A percentile compares a stretch with the other conserved stretches of the same genome.
Conservation (phyloP, 1,140 invertebrate species). For the Pseudomyrmex gracilis region DNA sequence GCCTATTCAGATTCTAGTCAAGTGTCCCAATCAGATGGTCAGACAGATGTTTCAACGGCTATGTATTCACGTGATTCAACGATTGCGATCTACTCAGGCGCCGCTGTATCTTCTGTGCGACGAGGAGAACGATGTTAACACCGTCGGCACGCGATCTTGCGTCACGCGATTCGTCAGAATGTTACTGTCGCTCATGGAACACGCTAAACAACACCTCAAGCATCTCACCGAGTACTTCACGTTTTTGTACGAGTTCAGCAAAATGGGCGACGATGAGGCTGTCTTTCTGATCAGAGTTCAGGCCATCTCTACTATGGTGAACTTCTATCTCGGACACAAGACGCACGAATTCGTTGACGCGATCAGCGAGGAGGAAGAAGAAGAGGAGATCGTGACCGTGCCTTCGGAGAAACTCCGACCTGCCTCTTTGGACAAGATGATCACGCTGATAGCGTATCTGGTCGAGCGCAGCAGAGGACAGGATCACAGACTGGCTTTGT, state of each 20-base stretch:
- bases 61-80: slow-evolving; percentile 97
- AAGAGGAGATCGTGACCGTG: slow-evolving; percentile 89
- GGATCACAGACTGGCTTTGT: slow-evolving; percentile 91
- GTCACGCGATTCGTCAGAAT: slow-evolving; percentile 96
- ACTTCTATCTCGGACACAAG: slow-evolving; percentile 96
- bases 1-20: slow-evolving; percentile 97
- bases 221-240: slow-evolving; percentile 97
- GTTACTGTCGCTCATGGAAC: slow-evolving; percentile 95
- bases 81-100: slow-evolving; percentile 88
- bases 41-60: slow-evolving; percentile 97
- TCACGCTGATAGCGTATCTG: slow-evolving; percentile 93
- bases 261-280: slow-evolving; percentile 97
- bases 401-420: slow-evolving; percentile 93
- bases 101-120: slow-evolving; percentile 81
- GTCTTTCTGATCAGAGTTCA: slow-evolving; percentile 94
- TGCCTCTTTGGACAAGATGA: slow-evolving; percentile 98
- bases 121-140: slow-evolving; percentile 85
- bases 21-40: slow-evolving; percentile 98
- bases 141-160: slow-evolving; percentile 94
- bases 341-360: slow-evolving; percentile 89
- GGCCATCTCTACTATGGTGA: slow-evolving; percentile 95
- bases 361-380: slow-evolving; percentile 93
- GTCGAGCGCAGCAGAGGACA: slow-evolving; percentile 94
- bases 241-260: slow-evolving; percentile 96
- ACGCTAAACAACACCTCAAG: slow-evolving; percentile 93